Percentiles rank a stretch among this genome's conserved stretches.
phyloP scores from a whole-genome alignment of 2,113 vertebrate genomes.

The Hippocampus barbouri region DNA sequence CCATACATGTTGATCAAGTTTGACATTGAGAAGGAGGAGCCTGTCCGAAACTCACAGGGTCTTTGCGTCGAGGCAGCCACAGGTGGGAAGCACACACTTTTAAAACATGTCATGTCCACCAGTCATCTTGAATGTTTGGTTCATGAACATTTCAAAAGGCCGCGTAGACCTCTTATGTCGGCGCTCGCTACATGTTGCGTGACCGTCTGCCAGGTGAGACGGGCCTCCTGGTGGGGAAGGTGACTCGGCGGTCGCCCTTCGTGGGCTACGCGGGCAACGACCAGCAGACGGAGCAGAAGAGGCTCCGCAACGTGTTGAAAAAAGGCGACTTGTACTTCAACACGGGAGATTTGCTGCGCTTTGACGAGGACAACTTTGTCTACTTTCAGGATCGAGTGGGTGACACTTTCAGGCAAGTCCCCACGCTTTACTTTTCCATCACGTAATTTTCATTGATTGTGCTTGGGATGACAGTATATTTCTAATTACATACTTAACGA shows the following conservation, averaged over 20 bases:
- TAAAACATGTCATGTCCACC: not conserved
- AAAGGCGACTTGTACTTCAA: constrained; percentile 85
- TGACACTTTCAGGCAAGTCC: constrained; percentile 85
- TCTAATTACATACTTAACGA: no score
- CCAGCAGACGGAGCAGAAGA: constrained; percentile 83
- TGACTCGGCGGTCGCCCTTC: constrained; percentile 78
- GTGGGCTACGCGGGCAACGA: constrained; percentile 79
- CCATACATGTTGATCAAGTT: constrained; percentile 80
- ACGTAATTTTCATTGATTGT: no score
- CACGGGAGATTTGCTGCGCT: constrained; percentile 78
- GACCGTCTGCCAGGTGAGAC: constrained; percentile 73
- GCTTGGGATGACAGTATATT: no score
- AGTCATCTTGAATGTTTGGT: no score
- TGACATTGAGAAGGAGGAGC: constrained; percentile 74
- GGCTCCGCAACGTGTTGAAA: constrained; percentile 77
- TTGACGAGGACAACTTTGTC: constrained; percentile 79
- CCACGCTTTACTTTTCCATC: not conserved
- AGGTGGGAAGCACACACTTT: constrained; percentile 54
- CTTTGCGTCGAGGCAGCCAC: constrained; percentile 71
- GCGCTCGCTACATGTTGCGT: not conserved
- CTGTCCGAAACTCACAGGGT: constrained; percentile 73
- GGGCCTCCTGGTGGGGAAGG: constrained; percentile 80
- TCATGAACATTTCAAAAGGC: not conserved
- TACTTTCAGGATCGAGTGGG: constrained; percentile 91
- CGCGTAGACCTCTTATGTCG: not conserved